A percentile compares a stretch with the other conserved stretches of the same genome.
Conservation (phyloP, 2,797 vertebrate genomes). For the Eidolon dupreanum region DNA sequence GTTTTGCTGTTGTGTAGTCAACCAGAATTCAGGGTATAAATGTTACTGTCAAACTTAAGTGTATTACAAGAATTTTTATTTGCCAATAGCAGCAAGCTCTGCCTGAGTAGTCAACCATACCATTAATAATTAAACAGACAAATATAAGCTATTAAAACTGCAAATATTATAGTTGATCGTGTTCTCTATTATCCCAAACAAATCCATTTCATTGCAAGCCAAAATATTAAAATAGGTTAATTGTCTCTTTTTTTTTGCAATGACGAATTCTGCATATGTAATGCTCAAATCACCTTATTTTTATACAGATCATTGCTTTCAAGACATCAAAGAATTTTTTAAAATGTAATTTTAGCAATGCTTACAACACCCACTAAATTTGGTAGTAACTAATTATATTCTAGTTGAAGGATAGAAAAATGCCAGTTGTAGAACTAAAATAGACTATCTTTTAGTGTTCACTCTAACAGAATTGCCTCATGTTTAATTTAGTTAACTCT, state of each 20-base stretch:
- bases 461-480: background rate
- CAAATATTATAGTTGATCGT: conserved; percentile 16
- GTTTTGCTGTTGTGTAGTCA: background rate
- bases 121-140: conserved; percentile 39
- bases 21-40: background rate
- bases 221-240: conserved; percentile 30
- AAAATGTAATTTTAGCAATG: background rate
- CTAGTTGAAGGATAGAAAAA: background rate
- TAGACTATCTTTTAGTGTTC: background rate
- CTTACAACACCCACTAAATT: background rate
- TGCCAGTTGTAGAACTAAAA: background rate
- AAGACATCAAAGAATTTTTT: conserved; percentile 17
- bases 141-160: conserved; percentile 26
- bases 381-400: conserved; percentile 11
- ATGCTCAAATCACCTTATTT: background rate
- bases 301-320: background rate
- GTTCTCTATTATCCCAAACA: conserved; percentile 1
- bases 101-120: background rate
- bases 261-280: background rate
- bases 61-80: background rate
- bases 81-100: background rate
- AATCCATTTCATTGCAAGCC: background rate
- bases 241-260: background rate
- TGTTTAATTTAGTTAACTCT: conserved; percentile 10
- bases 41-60: background rate